A percentile compares a stretch with the other conserved stretches of the same genome.
phyloP scores from a whole-genome alignment of 2,797 vertebrate genomes.

The Salarias fasciatus region DNA sequence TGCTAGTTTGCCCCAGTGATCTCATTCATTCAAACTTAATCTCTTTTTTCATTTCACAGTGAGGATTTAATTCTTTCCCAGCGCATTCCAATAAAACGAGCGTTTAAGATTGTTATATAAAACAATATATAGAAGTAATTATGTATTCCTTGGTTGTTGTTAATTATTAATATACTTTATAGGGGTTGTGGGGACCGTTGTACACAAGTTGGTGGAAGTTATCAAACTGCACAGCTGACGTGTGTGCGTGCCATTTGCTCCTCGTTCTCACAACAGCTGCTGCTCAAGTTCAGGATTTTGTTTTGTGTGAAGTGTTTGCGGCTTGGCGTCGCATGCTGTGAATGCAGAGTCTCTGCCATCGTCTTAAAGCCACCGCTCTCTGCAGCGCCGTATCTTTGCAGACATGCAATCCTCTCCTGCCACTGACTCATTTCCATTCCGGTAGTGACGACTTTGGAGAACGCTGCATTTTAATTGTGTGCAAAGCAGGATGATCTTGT shows the following conservation, averaged over 20 bases:
- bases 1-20: no score
- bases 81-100: background rate
- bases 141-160: background rate
- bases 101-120: no score
- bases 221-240: slow-evolving; percentile 50
- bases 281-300: slow-evolving; percentile 61
- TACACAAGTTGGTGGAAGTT: slow-evolving; percentile 35
- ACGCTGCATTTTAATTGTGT: no score
- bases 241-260: slow-evolving; percentile 59
- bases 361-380: slow-evolving; percentile 38
- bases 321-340: slow-evolving; percentile 43
- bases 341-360: slow-evolving; percentile 35
- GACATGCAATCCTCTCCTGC: slow-evolving; percentile 5
- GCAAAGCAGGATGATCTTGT: no score
- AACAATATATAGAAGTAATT: no score
- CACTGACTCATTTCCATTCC: no score
- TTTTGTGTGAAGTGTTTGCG: slow-evolving; percentile 70
- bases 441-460: no score
- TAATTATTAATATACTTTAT: slow-evolving; percentile 17
- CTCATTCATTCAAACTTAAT: no score
- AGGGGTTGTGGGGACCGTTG: slow-evolving; percentile 38
- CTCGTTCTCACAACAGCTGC: slow-evolving; percentile 74
- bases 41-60: no score
- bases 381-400: slow-evolving; percentile 22
- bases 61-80: no score